Base-by-base conservation (phyloP, 1,140 invertebrate species). In the Eubasilissa regina region DNA sequence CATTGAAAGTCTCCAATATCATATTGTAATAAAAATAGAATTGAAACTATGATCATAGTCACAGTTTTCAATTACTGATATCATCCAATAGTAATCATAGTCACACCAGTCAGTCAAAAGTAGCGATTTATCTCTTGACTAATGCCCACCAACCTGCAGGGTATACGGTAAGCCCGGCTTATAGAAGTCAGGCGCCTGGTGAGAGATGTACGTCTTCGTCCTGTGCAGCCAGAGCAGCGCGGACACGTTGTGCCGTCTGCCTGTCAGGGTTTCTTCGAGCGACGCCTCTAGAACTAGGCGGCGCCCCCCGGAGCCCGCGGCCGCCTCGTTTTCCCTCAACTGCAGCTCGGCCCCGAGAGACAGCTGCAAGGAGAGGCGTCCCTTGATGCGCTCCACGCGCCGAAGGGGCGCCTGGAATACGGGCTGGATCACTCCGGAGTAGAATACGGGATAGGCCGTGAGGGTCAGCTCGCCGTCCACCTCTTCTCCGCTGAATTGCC, bases 121-220 rank as follows among this genome's bases (percentile, higher is more conserved):
- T n/a, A n/a, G n/a, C n/a, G n/a, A n/a, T n/a, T n/a, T n/a, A n/a
- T n/a, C n/a, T n/a, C n/a, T n/a, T n/a, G 12, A 43, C 3, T 4
- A 19, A 58, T 58, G 10, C 4, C 3, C 3, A 58, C 64, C 15
- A 15, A 97, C 94, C 86, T 94, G 94, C 73, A 95, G 93, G 55
- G 90, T 93, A 84, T 97, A 97, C 75, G 93, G 93, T 56, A 98
- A 89, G 8, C 94, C 95, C 3, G 96, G 95, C 85, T 97, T 97
- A 86, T 96, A 99, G 81, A 93, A 94, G 74, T 94, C 92, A 4
- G 96, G 91, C 0, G 95, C 95, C 83, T 96, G 93, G 58, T 95
- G 92, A 60, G 97, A 90, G 86, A 99, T 90, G 83, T 93, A 94
- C 83, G 97, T 96, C 43, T 94, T 93, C 82, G 96, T 93, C 78